These are phyloP conservation scores for Tiliacea aurago DNA, from an alignment of 2,888 invertebrate species.

Conservation along the genomic window DNA sequence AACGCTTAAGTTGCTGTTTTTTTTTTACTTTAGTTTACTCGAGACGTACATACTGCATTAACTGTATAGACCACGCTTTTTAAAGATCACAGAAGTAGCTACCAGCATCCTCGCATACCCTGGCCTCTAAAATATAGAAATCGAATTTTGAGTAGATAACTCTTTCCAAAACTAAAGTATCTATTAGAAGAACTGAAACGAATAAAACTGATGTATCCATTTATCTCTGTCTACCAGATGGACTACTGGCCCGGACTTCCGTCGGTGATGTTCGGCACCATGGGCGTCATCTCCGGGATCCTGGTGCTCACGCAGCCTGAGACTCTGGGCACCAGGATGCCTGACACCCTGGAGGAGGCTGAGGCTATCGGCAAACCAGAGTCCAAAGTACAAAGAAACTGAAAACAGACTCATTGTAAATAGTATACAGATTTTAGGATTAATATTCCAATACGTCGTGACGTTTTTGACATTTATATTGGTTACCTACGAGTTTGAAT, in stretches of 20 bases:
- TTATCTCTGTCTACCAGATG: constrained; percentile 68
- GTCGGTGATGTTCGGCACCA: constrained; percentile 88
- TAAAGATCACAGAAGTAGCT: not conserved
- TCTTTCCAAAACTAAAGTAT: not conserved
- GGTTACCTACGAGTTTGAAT: not conserved
- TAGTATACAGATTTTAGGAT: constrained; percentile 10
- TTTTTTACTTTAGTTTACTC: not conserved
- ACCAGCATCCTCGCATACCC: too few relatives aligned
- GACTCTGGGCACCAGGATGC: constrained; percentile 90
- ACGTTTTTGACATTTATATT: not conserved
- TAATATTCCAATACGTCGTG: not conserved
- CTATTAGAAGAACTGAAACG: not conserved
- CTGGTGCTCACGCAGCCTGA: constrained; percentile 91
- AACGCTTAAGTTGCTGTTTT: not conserved
- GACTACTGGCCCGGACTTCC: constrained; percentile 85
- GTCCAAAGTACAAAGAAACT: constrained; percentile 55
- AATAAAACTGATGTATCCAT: not conserved
- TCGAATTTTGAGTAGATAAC: not conserved
- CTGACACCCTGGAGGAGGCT: constrained; percentile 91
- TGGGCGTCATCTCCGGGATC: constrained; percentile 89
- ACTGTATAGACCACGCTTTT: not conserved
- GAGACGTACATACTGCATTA: not conserved
- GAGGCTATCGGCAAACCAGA: constrained; percentile 79
- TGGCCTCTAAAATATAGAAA: not conserved
- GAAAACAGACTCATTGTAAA: constrained; percentile 21